Conservation (phyloP, 2,888 invertebrate genomes). For the Nomada flava region DNA sequence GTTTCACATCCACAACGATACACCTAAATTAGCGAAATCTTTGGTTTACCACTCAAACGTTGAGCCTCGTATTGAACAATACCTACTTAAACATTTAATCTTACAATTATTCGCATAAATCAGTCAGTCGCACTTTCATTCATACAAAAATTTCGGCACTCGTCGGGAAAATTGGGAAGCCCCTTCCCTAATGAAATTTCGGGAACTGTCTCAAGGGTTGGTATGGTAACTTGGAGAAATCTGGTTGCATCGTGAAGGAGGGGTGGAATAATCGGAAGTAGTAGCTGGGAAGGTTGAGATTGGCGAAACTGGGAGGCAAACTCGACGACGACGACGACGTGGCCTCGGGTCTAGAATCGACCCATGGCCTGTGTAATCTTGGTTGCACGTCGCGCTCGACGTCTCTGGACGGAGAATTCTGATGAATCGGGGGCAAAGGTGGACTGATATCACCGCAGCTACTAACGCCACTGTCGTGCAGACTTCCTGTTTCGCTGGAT, state of each 20-base stretch:
- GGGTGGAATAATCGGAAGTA: constrained; percentile 38
- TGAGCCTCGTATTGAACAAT: background rate
- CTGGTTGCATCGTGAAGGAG: constrained; percentile 9
- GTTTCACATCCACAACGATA: too few species aligned
- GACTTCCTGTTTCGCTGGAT: constrained; percentile 63
- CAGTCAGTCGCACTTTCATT: background rate
- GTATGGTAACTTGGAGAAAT: constrained; percentile 35
- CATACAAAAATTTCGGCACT: background rate
- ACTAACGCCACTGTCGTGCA: constrained; percentile 72
- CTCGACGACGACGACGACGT: constrained; percentile 44
- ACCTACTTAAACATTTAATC: background rate
- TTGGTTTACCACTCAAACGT: constrained; percentile 30
- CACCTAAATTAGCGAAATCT: constrained; percentile 28
- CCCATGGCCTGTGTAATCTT: constrained; percentile 77
- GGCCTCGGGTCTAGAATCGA: constrained; percentile 52
- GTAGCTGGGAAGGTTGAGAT: constrained; percentile 20
- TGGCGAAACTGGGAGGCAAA: constrained; percentile 2
- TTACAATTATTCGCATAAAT: background rate
- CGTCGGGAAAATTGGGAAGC: background rate
- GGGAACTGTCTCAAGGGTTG: constrained; percentile 32
- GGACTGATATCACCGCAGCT: constrained; percentile 70
- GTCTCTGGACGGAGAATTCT: constrained; percentile 23
- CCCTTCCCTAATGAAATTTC: constrained; percentile 14
- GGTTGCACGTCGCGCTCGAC: constrained; percentile 42
- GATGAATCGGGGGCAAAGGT: constrained; percentile 24